A percentile compares a stretch with the other conserved stretches of the same genome.
phyloP scores from a whole-genome alignment of 1,140 invertebrate species.

The Drosophila rhopaloa region DNA sequence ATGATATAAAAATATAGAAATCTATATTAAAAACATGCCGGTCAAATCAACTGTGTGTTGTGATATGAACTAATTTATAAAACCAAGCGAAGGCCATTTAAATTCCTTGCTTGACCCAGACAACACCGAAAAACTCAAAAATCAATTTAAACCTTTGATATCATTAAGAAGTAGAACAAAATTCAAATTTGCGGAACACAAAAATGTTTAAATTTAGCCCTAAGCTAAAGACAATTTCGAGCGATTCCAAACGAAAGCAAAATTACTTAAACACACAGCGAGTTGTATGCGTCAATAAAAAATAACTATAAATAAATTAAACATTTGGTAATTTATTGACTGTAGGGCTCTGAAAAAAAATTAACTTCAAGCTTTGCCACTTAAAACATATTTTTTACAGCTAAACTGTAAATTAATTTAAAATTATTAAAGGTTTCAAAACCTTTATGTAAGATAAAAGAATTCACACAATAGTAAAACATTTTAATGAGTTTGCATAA shows the following conservation, averaged over 20 bases:
- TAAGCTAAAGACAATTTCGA: conserved; percentile 43
- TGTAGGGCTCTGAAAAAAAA: too few species aligned
- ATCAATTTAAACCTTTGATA: conserved; percentile 21
- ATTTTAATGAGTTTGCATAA: too few species aligned
- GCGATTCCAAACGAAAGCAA: conserved; percentile 52
- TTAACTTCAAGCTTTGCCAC: too few species aligned
- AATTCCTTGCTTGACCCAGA: conserved; percentile 48
- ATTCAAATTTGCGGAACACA: conserved; percentile 18
- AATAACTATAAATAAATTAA: conserved; percentile 28
- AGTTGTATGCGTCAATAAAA: conserved; percentile 74
- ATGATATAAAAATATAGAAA: conserved; percentile 53
- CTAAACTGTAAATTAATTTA: too few species aligned
- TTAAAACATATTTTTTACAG: too few species aligned
- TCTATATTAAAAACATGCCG: conserved; percentile 58
- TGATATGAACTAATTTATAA: conserved; percentile 84
- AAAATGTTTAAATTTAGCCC: conserved; percentile 32
- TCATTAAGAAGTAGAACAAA: conserved; percentile 43
- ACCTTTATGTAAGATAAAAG: too few species aligned
- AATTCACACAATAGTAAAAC: too few species aligned
- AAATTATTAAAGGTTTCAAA: neutral
- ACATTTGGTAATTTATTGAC: conserved; percentile 2
- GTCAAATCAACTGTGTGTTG: conserved; percentile 83
- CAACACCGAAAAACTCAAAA: conserved; percentile 31
- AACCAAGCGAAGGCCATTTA: conserved; percentile 43
- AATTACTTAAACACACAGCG: conserved; percentile 72